A percentile compares a stretch with the other conserved stretches of the same genome.
phyloP scores from a whole-genome alignment of 1,140 invertebrate species.

The Polypedilum pembai region DNA sequence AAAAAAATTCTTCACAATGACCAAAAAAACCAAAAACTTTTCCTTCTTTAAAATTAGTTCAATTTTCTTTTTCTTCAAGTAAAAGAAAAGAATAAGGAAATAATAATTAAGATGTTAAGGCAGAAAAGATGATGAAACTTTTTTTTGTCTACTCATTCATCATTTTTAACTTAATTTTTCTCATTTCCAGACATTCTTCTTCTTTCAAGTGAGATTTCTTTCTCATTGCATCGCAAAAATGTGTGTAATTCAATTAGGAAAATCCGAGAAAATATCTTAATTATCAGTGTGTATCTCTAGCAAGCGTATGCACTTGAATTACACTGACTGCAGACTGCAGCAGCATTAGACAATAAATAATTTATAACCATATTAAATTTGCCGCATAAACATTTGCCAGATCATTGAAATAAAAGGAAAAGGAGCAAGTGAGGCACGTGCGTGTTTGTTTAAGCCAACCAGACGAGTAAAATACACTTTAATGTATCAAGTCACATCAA shows the following conservation, averaged over 20 bases:
- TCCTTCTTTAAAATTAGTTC: no score
- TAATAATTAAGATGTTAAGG: no score
- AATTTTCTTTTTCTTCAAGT: no score
- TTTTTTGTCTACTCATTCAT: slow-evolving; percentile 16
- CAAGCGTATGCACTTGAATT: not conserved
- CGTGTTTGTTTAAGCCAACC: not conserved
- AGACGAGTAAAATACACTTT: not conserved
- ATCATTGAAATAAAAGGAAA: not conserved
- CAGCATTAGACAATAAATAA: not conserved
- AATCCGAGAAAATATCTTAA: slow-evolving; percentile 19
- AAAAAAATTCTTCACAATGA: no score
- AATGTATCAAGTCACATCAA: not conserved
- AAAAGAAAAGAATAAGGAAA: no score
- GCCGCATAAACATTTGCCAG: slow-evolving; percentile 27
- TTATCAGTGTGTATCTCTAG: not conserved
- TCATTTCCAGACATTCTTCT: not conserved
- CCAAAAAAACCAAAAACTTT: no score
- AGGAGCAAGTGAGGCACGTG: not conserved
- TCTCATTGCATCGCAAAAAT: not conserved
- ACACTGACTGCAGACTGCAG: not conserved
- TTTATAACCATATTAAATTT: slow-evolving; percentile 24
- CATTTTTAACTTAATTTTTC: slow-evolving; percentile 8
- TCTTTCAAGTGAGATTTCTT: not conserved
- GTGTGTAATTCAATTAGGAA: not conserved
- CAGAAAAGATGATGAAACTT: not conserved